Evolutionary conservation across 2,888 invertebrate genomes (phyloP).

Genomic region (Ellobium chinense): DNA sequence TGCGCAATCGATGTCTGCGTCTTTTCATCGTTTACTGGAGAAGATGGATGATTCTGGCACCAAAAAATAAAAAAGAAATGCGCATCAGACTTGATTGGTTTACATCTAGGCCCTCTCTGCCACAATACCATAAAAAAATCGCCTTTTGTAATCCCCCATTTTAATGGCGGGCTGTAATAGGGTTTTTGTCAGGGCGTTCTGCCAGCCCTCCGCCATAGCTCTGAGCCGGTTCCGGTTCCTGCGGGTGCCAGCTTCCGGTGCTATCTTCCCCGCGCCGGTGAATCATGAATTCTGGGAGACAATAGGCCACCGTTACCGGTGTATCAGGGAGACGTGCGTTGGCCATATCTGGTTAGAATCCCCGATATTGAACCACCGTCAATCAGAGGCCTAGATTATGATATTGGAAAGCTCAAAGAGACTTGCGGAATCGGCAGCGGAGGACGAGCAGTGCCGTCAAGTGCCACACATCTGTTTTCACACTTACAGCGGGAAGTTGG

Average conservation of each 20-base stretch:
- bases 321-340: conserved; percentile 19
- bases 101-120: conserved; percentile 19
- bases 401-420: conserved; percentile 18
- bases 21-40: conserved; percentile 22
- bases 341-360: not conserved
- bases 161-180: conserved; percentile 27
- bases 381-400: conserved; percentile 11
- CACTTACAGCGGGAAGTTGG: no score
- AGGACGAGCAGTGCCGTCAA: not conserved
- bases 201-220: conserved; percentile 40
- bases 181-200: conserved; percentile 32
- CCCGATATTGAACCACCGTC: conserved; percentile 14
- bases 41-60: conserved; percentile 32
- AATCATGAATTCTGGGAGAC: conserved; percentile 38
- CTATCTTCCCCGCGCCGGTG: conserved; percentile 36
- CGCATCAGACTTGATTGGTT: conserved; percentile 32
- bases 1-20: conserved; percentile 31
- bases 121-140: conserved; percentile 22
- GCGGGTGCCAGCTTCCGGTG: conserved; percentile 39
- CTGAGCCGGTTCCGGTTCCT: conserved; percentile 39
- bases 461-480: not conserved
- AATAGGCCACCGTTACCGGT: conserved; percentile 25
- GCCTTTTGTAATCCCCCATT: conserved; percentile 33
- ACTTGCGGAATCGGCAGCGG: not conserved
- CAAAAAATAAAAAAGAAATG: not conserved